phyloP scores from a whole-genome alignment of 2,797 vertebrate genomes.

The Molossus molossus region DNA sequence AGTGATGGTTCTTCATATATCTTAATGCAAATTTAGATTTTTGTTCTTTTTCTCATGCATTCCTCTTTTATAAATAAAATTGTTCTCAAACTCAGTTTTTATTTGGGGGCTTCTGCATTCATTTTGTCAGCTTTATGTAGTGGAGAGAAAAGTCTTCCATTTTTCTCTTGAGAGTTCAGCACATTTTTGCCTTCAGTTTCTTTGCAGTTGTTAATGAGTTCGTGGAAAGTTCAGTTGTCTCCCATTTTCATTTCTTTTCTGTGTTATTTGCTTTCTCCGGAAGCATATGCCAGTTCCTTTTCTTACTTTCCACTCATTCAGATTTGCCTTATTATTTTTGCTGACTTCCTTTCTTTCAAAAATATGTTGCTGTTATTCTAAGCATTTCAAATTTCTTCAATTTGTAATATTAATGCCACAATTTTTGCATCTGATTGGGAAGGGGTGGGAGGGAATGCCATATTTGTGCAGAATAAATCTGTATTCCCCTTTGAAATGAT shows the following conservation, averaged over 20 bases:
- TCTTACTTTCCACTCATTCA: constrained; percentile 51
- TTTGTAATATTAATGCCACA: constrained; percentile 56
- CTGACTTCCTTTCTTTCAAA: constrained; percentile 65
- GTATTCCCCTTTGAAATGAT: constrained; percentile 55
- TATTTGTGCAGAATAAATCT: constrained; percentile 61
- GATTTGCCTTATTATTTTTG: constrained; percentile 60
- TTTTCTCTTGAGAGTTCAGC: constrained; percentile 70
- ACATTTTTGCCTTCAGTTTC: constrained; percentile 77
- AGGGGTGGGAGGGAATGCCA: neutral
- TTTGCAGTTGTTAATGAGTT: constrained; percentile 79
- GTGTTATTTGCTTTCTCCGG: constrained; percentile 65
- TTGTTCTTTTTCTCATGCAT: neutral
- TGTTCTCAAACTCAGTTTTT: constrained; percentile 21
- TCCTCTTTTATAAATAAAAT: constrained; percentile 43
- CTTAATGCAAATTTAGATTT: constrained; percentile 63
- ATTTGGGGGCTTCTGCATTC: constrained; percentile 35
- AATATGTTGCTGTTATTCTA: constrained; percentile 53
- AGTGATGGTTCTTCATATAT: neutral
- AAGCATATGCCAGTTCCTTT: constrained; percentile 66
- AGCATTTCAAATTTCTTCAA: constrained; percentile 30
- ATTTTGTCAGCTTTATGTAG: constrained; percentile 60
- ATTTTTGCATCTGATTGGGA: constrained; percentile 6
- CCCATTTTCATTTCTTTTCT: constrained; percentile 67
- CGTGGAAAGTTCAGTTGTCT: constrained; percentile 78
- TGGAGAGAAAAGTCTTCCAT: constrained; percentile 29